A percentile compares a stretch with the other conserved stretches of the same genome.
These are phyloP conservation scores for Cosmia trapezina DNA, from an alignment of 2,888 invertebrate species.

Conservation along the genomic window DNA sequence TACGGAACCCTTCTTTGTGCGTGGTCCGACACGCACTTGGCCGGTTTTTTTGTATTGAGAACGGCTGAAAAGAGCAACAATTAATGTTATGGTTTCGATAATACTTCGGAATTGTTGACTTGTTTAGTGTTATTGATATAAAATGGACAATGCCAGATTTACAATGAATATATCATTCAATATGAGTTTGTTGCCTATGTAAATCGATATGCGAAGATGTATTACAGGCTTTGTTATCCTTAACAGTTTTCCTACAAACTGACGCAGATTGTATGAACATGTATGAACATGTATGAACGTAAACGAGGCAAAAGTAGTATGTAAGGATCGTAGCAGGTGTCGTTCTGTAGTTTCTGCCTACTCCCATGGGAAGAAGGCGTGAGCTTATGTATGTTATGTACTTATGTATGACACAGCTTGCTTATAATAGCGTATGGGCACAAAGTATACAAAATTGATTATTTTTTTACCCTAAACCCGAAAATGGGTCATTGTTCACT, in stretches of 20 bases:
- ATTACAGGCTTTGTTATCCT: not conserved
- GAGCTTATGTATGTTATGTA: too few species aligned
- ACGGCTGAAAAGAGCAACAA: not conserved
- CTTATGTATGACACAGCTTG: not conserved
- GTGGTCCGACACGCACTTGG: too few species aligned
- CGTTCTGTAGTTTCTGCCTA: too few species aligned
- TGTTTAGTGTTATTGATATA: constrained; percentile 9
- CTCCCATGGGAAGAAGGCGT: too few species aligned
- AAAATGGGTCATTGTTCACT: too few species aligned
- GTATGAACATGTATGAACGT: too few species aligned
- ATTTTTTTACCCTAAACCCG: too few species aligned
- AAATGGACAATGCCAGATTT: constrained; percentile 14
- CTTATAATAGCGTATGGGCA: not conserved
- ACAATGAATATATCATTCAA: not conserved
- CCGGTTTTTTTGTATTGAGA: too few species aligned
- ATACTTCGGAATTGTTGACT: not conserved
- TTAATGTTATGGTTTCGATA: not conserved
- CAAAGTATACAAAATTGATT: not conserved
- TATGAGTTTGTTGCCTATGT: not conserved
- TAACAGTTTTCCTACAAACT: not conserved
- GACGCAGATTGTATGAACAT: too few species aligned
- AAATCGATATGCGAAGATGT: not conserved
- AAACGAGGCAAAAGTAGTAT: too few species aligned
- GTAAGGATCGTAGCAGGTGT: too few species aligned
- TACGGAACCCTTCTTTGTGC: too few species aligned